These are phyloP conservation scores for Rhinophrynus dorsalis DNA, from an alignment of 2,797 vertebrate genomes.

Conservation along the genomic window DNA sequence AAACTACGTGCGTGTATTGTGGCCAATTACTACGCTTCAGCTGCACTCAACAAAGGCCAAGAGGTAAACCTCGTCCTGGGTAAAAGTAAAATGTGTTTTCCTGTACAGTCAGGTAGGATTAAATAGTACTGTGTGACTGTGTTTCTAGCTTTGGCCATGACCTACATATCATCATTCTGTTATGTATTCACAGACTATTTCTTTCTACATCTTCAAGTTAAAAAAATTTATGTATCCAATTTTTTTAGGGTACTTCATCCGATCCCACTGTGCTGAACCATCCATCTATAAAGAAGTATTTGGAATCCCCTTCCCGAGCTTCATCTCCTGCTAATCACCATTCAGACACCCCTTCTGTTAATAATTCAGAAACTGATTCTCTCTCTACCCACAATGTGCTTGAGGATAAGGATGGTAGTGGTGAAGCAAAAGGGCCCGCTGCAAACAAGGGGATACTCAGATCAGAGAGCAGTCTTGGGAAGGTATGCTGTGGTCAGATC, in stretches of 20 bases:
- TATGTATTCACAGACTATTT: no score
- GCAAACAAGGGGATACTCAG: constrained; percentile 70
- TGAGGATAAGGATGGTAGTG: constrained; percentile 76
- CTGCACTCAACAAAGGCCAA: constrained; percentile 83
- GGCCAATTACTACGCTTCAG: constrained; percentile 94
- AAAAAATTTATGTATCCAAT: background rate
- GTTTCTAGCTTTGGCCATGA: no score
- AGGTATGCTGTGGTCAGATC: constrained; percentile 70
- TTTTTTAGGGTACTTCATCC: constrained; percentile 74
- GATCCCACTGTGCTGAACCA: constrained; percentile 90
- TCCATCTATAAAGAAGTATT: constrained; percentile 91
- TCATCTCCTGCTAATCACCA: constrained; percentile 95
- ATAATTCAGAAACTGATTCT: constrained; percentile 90
- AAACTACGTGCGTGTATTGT: constrained; percentile 97
- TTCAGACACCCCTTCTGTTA: constrained; percentile 88
- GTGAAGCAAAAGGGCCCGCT: constrained; percentile 68
- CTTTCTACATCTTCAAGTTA: no score
- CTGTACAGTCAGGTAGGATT: no score
- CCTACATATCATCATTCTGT: no score
- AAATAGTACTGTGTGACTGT: no score
- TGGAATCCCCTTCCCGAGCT: constrained; percentile 93
- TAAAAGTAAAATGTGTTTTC: background rate
- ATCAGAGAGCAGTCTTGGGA: constrained; percentile 76
- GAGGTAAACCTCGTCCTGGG: constrained; percentile 73
- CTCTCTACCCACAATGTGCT: constrained; percentile 87